phyloP scores from a whole-genome alignment of 2,888 invertebrate species.

The Platycnemis pennipes region DNA sequence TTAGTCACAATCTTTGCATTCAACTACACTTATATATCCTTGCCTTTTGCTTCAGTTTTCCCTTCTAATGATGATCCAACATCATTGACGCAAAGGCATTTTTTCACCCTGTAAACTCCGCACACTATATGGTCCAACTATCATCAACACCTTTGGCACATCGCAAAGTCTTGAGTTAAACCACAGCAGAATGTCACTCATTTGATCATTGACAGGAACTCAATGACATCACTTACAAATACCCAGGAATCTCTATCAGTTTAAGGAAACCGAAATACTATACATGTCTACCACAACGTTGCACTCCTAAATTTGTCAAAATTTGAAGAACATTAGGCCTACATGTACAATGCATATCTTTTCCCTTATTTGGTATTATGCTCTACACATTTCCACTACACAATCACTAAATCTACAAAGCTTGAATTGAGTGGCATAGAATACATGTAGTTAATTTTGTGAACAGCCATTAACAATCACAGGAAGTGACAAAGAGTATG shows the following conservation, averaged over 20 bases:
- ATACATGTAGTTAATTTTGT: neutral
- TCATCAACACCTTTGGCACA: neutral
- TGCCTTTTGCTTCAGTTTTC: neutral
- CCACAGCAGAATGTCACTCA: neutral
- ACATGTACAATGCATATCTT: neutral
- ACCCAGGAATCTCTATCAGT: neutral
- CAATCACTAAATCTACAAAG: neutral
- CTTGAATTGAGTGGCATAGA: neutral
- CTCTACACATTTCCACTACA: neutral
- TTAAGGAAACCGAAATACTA: neutral
- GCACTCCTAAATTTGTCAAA: neutral
- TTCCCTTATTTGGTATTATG: neutral
- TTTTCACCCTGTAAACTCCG: slow-evolving; percentile 11
- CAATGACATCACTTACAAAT: neutral
- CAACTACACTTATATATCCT: neutral
- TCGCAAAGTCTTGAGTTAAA: neutral
- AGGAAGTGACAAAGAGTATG: neutral
- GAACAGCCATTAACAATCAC: slow-evolving; percentile 22
- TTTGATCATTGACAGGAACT: neutral
- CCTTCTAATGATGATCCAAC: neutral
- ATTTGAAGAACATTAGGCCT: neutral
- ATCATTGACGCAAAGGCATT: neutral
- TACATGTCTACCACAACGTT: neutral
- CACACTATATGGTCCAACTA: neutral
- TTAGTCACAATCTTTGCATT: neutral